phyloP scores from a whole-genome alignment of 2,888 invertebrate species.

The Agriopis marginaria region DNA sequence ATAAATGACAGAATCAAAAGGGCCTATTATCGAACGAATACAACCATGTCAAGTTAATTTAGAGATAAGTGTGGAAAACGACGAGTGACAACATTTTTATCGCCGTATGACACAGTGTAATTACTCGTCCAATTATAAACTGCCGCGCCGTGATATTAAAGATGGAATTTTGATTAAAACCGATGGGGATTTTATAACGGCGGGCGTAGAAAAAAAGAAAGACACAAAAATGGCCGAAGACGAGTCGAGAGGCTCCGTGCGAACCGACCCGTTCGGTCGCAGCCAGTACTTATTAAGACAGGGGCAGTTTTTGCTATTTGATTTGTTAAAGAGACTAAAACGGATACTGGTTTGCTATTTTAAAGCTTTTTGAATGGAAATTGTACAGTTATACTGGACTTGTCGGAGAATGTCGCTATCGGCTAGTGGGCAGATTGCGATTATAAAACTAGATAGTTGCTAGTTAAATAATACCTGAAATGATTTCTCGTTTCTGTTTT shows the following conservation, averaged over 20 bases:
- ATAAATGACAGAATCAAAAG: constrained; percentile 18
- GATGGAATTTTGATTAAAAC: constrained; percentile 82
- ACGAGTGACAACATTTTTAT: constrained; percentile 62
- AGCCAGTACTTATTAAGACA: constrained; percentile 82
- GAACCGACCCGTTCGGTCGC: constrained; percentile 75
- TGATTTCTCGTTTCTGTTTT: constrained; percentile 80
- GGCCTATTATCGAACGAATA: constrained; percentile 14
- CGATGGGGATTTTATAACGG: constrained; percentile 78
- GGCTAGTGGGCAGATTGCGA: constrained; percentile 49
- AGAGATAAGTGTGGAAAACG: constrained; percentile 60
- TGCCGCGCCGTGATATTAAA: constrained; percentile 73
- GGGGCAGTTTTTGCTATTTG: constrained; percentile 85
- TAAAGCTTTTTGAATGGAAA: constrained; percentile 83
- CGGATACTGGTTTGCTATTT: constrained; percentile 83
- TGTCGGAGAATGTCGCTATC: constrained; percentile 70
- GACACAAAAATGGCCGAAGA: constrained; percentile 77
- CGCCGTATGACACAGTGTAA: constrained; percentile 69
- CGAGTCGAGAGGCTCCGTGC: constrained; percentile 56
- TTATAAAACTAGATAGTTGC: constrained; percentile 46
- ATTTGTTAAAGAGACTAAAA: constrained; percentile 84
- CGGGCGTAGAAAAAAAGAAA: constrained; percentile 73
- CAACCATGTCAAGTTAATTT: constrained; percentile 46
- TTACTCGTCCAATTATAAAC: constrained; percentile 76
- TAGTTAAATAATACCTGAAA: constrained; percentile 70
- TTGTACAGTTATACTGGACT: constrained; percentile 80